Base-by-base conservation (phyloP, 2,797 vertebrate species). In the Propithecus deckenii region DNA sequence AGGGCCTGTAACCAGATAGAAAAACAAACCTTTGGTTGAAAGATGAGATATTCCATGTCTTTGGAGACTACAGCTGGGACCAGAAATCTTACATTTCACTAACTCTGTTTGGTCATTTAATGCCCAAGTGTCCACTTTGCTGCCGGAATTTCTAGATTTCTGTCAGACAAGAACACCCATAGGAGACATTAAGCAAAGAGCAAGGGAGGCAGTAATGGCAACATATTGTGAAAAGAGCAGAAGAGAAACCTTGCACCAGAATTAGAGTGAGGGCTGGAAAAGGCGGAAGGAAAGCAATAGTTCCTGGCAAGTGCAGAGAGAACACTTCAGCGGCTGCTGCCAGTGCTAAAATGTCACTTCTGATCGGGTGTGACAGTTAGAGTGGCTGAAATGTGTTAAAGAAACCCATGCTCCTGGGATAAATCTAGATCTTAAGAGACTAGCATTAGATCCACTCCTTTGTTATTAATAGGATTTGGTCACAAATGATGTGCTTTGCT, bases 21-120 rank as follows among this genome's bases (percentile, higher is more conserved):
- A 97, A 97, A 98, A 96, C 96, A 98, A 97, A 96, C 93, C 94
- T 96, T 96, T 85, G 89, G 86, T 89, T 97, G 97, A 98, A 98
- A 97, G 97, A 97, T 95, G 95, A 97, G 96, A 72, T 97, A 96
- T 96, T 90, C 63, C 50, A 52, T 32, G 67, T 95, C 95, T 97
- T 97, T 72, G 35, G 93, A 97, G 94, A 95, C 67, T 95, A 48
- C 92, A 96, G n/a, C 91, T 87, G 95, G 96, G 95, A 92, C 74
- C 92, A 95, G 97, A 98, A 97, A 97, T 93, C 97, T 97, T 94
- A 85, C 89, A 89, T 97, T 97, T 92, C 81, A 91, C 92, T 93
- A 97, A 97, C 87, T 95, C 87, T 97, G 85, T 97, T 97, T 97
- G 95, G 87, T 69, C 85, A 92, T 97, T 95, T 76, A 94, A 97